phyloP scores from a whole-genome alignment of 2,888 invertebrate genomes.

The Napeogenes inachia region DNA sequence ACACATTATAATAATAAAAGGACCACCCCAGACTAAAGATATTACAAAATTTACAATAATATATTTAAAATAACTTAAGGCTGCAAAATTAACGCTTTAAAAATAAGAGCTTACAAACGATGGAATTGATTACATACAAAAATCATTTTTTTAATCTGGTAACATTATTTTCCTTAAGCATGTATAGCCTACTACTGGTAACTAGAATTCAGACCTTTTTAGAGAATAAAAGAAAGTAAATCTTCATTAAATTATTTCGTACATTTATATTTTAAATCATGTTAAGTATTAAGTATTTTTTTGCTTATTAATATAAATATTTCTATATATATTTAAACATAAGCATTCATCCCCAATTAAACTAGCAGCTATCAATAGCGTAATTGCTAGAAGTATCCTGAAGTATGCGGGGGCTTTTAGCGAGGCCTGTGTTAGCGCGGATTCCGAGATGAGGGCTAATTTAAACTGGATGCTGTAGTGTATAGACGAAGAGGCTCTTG shows the following conservation, averaged over 20 bases:
- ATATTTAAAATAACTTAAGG: neutral
- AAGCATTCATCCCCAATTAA: conserved; percentile 36
- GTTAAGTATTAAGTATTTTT: neutral
- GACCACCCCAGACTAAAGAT: conserved; percentile 54
- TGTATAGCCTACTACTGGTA: too few species aligned
- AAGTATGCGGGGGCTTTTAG: conserved; percentile 48
- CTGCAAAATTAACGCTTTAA: neutral
- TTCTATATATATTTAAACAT: conserved; percentile 9
- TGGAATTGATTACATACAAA: too few species aligned
- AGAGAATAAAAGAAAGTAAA: too few species aligned
- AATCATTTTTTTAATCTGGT: too few species aligned
- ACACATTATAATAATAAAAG: conserved; percentile 56
- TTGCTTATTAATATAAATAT: neutral
- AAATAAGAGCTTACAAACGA: too few species aligned
- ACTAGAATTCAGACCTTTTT: too few species aligned
- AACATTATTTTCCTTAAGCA: too few species aligned
- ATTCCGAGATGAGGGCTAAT: conserved; percentile 47
- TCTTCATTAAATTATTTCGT: too few species aligned
- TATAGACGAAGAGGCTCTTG: conserved; percentile 36
- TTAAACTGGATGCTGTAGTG: conserved; percentile 56
- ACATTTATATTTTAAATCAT: too few species aligned
- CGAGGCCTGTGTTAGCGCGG: conserved; percentile 44
- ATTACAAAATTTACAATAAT: neutral
- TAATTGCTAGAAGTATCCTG: conserved; percentile 34
- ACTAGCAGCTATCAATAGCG: conserved; percentile 44